A percentile compares a stretch with the other conserved stretches of the same genome.
These are phyloP conservation scores for Crematogaster levior DNA, from an alignment of 2,888 invertebrate genomes.

Conservation along the genomic window DNA sequence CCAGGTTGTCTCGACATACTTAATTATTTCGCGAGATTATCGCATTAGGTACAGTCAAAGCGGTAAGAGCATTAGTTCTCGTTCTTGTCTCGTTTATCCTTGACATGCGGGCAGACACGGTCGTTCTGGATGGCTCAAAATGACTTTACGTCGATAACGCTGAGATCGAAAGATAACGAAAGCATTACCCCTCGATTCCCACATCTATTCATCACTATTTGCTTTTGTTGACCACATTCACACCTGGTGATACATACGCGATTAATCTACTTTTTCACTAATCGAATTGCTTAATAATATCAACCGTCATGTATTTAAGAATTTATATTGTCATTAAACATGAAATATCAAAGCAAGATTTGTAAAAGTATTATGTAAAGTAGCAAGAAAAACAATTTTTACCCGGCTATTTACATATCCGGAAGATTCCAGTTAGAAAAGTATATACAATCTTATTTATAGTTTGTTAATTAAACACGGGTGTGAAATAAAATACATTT, in stretches of 20 bases:
- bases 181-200: neutral
- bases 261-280: neutral
- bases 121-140: constrained; percentile 12
- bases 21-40: constrained; percentile 55
- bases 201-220: constrained; percentile 11
- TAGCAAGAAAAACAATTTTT: neutral
- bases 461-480: neutral
- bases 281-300: neutral
- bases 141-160: constrained; percentile 38
- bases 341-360: neutral
- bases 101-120: constrained; percentile 22
- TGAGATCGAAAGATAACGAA: constrained; percentile 21
- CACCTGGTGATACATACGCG: neutral
- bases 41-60: constrained; percentile 47
- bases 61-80: constrained; percentile 56
- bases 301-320: neutral
- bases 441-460: neutral
- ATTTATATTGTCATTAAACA: neutral
- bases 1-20: constrained; percentile 11
- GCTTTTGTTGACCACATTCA: neutral
- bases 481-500: neutral
- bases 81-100: constrained; percentile 46
- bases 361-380: neutral
- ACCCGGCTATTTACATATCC: neutral
- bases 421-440: neutral